These are phyloP conservation scores for Pollimyrus isidori DNA, from an alignment of 2,113 vertebrate genomes.

Conservation along the genomic window DNA sequence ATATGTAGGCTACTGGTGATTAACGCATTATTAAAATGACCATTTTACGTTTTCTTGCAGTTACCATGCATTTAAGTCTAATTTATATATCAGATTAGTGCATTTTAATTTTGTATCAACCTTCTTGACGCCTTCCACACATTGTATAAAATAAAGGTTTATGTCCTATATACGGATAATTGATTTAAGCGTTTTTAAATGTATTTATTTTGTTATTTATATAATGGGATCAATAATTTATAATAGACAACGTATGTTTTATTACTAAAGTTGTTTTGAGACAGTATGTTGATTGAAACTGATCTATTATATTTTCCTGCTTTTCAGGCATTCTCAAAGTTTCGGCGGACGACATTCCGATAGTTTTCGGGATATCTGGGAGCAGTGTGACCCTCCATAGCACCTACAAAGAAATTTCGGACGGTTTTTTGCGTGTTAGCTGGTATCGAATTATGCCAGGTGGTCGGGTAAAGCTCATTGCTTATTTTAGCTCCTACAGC, in stretches of 20 bases:
- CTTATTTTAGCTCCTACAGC: slow-evolving; percentile 13
- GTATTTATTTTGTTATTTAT: neutral
- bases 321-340: neutral
- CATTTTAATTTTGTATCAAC: neutral
- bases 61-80: neutral
- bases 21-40: neutral
- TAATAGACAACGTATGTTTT: neutral
- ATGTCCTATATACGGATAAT: neutral
- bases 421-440: neutral
- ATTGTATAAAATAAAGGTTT: neutral
- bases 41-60: neutral
- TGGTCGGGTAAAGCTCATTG: neutral
- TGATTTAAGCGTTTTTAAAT: neutral
- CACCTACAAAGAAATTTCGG: neutral
- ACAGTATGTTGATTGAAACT: neutral
- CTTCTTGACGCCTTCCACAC: neutral
- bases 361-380: neutral
- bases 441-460: neutral
- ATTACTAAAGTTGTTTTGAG: neutral
- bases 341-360: neutral
- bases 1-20: neutral
- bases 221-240: neutral
- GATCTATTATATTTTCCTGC: neutral
- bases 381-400: neutral
- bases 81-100: neutral